Percentiles rank a stretch among this genome's conserved stretches.
These are phyloP conservation scores for Borostomias antarcticus DNA, from an alignment of 2,797 vertebrate species.

Conservation along the genomic window DNA sequence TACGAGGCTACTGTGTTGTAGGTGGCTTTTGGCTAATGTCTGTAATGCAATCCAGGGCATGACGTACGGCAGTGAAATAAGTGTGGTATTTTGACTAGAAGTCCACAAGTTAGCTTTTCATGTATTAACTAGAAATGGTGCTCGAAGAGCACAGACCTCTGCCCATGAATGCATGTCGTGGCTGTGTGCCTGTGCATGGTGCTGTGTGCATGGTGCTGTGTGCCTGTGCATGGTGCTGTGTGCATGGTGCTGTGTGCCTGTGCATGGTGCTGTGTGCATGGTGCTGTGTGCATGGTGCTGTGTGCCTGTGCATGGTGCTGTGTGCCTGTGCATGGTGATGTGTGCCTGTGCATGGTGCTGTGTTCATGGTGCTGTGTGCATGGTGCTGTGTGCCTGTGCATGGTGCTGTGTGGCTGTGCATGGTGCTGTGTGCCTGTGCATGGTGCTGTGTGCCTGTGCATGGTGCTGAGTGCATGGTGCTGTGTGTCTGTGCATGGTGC, in stretches of 20 bases:
- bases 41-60: not conserved
- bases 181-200: too few relatives aligned
- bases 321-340: not conserved
- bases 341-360: not conserved
- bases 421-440: constrained; percentile 6
- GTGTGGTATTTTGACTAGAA: not conserved
- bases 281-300: too few relatives aligned
- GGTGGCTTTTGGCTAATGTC: not conserved
- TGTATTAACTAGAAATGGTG: too few relatives aligned
- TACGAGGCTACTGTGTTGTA: not conserved
- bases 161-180: too few relatives aligned
- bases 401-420: constrained; percentile 27
- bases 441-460: too few relatives aligned
- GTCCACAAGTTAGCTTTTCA: not conserved
- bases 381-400: constrained; percentile 11
- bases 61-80: not conserved
- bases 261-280: not conserved
- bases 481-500: constrained; percentile 5
- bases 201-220: too few relatives aligned
- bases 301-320: not conserved
- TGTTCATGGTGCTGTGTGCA: constrained; percentile 20
- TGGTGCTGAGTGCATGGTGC: not conserved
- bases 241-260: constrained; percentile 2
- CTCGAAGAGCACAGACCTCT: too few relatives aligned
- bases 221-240: not conserved